Evolutionary conservation across 2,113 vertebrate genomes (phyloP).

Genomic region (human): GRCh38 chr11:68528001-68528500

Average conservation of each 20-base stretch:
- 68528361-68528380: background rate
- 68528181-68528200: background rate
- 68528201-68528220: background rate
- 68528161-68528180: background rate
- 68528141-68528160: background rate
- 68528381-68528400: fast-evolving
- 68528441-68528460: background rate
- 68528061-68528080: background rate
- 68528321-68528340: background rate
- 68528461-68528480: background rate
- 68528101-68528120: background rate
- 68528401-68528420: no score
- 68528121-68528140: background rate
- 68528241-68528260: background rate
- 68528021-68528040: background rate
- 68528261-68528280: background rate
- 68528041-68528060: background rate
- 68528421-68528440: background rate
- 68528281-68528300: background rate
- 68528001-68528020: background rate
- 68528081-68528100: background rate
- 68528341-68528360: background rate
- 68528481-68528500: background rate
- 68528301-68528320: background rate
- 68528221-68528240: background rate